These are phyloP conservation scores for Anser cygnoides DNA, from an alignment of 2,113 vertebrate genomes.

Conservation along the genomic window DNA sequence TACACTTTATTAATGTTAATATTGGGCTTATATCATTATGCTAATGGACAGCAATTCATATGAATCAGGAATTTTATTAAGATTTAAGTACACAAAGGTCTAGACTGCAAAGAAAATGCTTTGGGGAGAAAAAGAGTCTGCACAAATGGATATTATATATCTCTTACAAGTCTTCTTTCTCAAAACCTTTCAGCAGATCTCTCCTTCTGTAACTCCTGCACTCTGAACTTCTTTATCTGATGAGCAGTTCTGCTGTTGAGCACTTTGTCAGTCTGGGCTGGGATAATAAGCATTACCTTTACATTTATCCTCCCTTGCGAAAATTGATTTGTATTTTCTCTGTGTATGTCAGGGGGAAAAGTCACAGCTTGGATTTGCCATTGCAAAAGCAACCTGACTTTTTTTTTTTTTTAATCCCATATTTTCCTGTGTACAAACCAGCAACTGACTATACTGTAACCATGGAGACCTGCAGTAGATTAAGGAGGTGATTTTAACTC, in stretches of 20 bases:
- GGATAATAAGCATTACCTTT: conserved; percentile 17
- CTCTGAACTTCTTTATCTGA: conserved; percentile 38
- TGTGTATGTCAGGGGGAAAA: not conserved
- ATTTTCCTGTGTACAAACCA: conserved; percentile 50
- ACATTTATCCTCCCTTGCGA: not conserved
- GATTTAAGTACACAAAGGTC: not conserved
- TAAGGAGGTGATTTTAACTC: conserved; percentile 27
- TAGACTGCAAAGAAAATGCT: not conserved
- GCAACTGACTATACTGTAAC: conserved; percentile 64
- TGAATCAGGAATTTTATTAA: not conserved
- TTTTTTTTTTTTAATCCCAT: not conserved
- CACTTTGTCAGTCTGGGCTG: not conserved
- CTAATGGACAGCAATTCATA: not conserved
- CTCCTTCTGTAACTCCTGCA: not conserved
- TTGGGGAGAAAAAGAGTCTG: not conserved
- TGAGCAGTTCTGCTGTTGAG: conserved; percentile 21
- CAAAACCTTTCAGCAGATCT: conserved; percentile 29
- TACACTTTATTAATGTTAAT: not conserved
- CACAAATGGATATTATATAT: not conserved
- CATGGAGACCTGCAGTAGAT: conserved; percentile 70
- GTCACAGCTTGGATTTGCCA: conserved; percentile 9
- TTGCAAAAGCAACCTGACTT: conserved; percentile 17
- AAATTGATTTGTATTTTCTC: conserved; percentile 39
- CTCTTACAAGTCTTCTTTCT: not conserved
- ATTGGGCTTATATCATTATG: not conserved